Percentiles rank a stretch among this genome's conserved stretches.
phyloP scores from a whole-genome alignment of 1,140 invertebrate species.

The Neoseiulus cucumeris region DNA sequence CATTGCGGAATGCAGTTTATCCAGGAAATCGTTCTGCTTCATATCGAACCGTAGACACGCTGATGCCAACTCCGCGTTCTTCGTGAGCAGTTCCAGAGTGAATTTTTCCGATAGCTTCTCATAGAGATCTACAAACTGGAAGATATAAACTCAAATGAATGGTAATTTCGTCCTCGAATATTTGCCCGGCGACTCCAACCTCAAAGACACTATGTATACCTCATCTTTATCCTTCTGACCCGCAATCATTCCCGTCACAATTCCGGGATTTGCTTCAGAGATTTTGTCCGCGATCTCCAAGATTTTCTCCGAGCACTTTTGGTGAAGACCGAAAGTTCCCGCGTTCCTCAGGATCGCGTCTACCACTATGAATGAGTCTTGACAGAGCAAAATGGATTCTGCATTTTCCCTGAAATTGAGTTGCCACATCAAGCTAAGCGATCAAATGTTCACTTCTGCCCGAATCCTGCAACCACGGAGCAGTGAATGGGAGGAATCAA shows the following conservation, averaged over 20 bases:
- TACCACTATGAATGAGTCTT: neutral
- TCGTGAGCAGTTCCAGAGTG: neutral
- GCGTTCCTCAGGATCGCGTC: neutral
- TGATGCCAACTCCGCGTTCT: neutral
- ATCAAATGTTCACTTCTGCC: too few species aligned
- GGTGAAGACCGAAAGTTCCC: neutral
- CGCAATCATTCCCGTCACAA: neutral
- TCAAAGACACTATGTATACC: neutral
- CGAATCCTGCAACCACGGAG: too few species aligned
- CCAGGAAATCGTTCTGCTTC: neutral
- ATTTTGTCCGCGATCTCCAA: neutral
- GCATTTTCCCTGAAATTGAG: neutral
- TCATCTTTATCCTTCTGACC: neutral
- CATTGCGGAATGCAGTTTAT: neutral
- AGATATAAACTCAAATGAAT: neutral
- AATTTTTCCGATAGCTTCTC: neutral
- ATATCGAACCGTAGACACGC: neutral
- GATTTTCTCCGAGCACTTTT: neutral
- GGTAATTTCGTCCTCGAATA: neutral
- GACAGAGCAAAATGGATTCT: neutral
- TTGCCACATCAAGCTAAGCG: too few species aligned
- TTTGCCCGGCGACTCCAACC: neutral
- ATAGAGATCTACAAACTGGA: neutral
- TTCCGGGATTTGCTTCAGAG: neutral
- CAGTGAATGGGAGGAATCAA: too few species aligned